phyloP scores from a whole-genome alignment of 2,888 invertebrate species.

The Auanema freiburgensis region DNA sequence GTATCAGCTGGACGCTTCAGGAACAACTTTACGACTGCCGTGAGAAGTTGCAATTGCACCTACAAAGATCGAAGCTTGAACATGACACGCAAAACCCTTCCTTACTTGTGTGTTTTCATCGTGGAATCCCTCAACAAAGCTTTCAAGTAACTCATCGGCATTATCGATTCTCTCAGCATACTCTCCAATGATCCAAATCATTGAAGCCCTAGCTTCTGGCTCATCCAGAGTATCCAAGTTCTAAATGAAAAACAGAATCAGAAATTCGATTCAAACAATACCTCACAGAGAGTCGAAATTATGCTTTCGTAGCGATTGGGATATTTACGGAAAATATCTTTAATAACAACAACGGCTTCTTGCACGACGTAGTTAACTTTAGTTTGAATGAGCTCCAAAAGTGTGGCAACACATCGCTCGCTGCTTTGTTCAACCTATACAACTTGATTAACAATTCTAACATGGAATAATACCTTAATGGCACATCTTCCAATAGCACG shows the following conservation, averaged over 20 bases:
- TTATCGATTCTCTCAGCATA: slow-evolving; percentile 99
- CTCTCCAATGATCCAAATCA: slow-evolving; percentile 85
- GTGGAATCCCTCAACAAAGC: slow-evolving; percentile 94
- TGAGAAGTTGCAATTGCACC: slow-evolving; percentile 88
- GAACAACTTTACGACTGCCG: slow-evolving; percentile 97
- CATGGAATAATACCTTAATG: slow-evolving; percentile 70
- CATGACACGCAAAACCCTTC: neutral
- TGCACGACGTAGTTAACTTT: slow-evolving; percentile 99
- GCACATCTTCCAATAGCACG: slow-evolving; percentile 97
- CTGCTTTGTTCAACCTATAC: slow-evolving; percentile 81
- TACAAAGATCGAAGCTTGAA: slow-evolving; percentile 69
- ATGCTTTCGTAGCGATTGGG: slow-evolving; percentile 99
- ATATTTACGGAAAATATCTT: slow-evolving; percentile 78
- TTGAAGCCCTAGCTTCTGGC: slow-evolving; percentile 89
- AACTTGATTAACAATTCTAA: neutral
- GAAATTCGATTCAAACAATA: neutral
- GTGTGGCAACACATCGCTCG: slow-evolving; percentile 94
- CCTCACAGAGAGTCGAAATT: slow-evolving; percentile 93
- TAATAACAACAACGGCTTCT: slow-evolving; percentile 98
- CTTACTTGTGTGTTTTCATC: slow-evolving; percentile 90
- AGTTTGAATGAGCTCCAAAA: slow-evolving; percentile 95
- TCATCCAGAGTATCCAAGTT: slow-evolving; percentile 97
- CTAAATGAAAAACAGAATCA: slow-evolving; percentile 37
- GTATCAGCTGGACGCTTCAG: slow-evolving; percentile 96
- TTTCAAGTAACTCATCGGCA: slow-evolving; percentile 94